Base-by-base conservation (phyloP, 2,888 invertebrate species). In the Nymphalis polychloros region DNA sequence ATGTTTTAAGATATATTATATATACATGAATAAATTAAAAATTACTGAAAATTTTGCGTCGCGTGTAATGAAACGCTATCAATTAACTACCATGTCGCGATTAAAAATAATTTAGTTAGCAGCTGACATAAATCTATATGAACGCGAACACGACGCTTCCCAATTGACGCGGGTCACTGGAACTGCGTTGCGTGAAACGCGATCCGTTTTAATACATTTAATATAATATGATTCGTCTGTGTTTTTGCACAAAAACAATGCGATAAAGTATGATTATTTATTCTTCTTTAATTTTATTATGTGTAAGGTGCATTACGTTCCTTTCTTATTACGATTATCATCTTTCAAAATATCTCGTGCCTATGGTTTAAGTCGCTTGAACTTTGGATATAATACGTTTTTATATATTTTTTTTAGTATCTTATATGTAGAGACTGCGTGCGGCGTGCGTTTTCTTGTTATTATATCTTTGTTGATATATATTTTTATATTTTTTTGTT, bases 141-240 rank as follows among this genome's bases (percentile, higher is more conserved):
- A 86, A 83, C 78, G 75, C 78, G 75, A 76, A 75, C 78, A 77
- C 84, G 79, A 57, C 35, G 41, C 77, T 78, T 77, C 75, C 79
- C 87, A 90, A 90, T 90, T 89, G 89, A 87, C 87, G 84, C 84
- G 84, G 84, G 85, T 85, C 84, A 87, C 81, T 86, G 85, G 86
- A 84, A 57, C 83, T 86, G 83, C 77, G 55, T 31, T 55, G 41
- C 41, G 59, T 74, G 88, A 81, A 88, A 90, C 82, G 73, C 77
- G 82, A 88, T 85, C 86, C 61, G 20, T 31, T 48, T 49, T 35
- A 63, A 67, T 60, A 52, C 64, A 46, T 65, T 65, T 59, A 61
- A 64, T 67, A 63, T 49, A 46, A 61, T 57, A 50, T 61, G 10
- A 31, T 55, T 55, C 53, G 69, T 67, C 59, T 69, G 69, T 59